Percentiles rank a stretch among this genome's conserved stretches.
phyloP scores from a whole-genome alignment of 2,797 vertebrate species.

The Apogon talboti region DNA sequence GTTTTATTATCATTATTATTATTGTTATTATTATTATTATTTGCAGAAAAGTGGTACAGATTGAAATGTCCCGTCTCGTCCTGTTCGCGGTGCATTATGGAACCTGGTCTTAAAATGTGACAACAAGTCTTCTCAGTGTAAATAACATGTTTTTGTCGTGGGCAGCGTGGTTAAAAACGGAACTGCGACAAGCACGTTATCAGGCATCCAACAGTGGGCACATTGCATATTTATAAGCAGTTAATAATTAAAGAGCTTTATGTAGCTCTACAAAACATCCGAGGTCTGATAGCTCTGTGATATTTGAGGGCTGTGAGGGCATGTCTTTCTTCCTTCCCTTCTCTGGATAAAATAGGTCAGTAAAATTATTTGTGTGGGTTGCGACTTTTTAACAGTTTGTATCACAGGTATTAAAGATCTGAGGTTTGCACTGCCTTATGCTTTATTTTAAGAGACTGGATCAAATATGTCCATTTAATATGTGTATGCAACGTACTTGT shows the following conservation, averaged over 20 bases:
- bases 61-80: neutral
- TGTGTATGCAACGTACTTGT: no score
- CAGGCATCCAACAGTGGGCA: conserved; percentile 75
- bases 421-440: no score
- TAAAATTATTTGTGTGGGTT: no score
- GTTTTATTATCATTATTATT: no score
- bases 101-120: conserved; percentile 31
- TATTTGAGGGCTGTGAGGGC: conserved; percentile 65
- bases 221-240: conserved; percentile 84
- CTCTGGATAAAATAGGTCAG: neutral
- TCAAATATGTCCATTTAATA: no score
- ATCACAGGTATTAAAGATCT: no score
- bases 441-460: no score
- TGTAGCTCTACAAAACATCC: conserved; percentile 86
- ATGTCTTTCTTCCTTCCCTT: conserved; percentile 37
- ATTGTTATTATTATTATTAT: neutral
- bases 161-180: conserved; percentile 71
- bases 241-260: conserved; percentile 88
- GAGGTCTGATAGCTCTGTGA: conserved; percentile 77
- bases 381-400: no score
- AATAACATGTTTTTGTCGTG: conserved; percentile 64
- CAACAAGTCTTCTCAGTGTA: conserved; percentile 40
- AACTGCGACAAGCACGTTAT: conserved; percentile 73
- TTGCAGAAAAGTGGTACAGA: conserved; percentile 4
- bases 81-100: neutral